Evolutionary conservation across 1,140 invertebrate genomes (phyloP), one percentile per base, ranked within the genome.

Genomic region (Cydia amplana): DNA sequence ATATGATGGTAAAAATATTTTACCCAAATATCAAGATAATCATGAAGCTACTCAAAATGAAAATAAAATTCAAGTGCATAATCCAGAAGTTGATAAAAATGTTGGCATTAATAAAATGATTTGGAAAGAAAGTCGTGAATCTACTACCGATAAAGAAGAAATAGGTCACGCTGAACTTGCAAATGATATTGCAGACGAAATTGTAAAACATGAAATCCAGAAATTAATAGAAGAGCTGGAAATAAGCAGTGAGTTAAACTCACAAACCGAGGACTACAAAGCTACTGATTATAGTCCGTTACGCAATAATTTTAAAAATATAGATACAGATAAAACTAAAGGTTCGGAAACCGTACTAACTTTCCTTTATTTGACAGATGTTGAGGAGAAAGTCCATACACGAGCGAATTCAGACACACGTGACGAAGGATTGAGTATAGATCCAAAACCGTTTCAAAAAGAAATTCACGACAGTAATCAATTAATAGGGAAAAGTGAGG

Each of bases 161-260:
- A 60, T 4, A 7, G 55, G 6, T 20, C 55, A 60, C 10, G 10
- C 7, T 12, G 55, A 60, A 23, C 7, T 10, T 12, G 20, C 18
- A 23, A 60, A 60, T 60, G 20, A 60, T 18, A 20, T 60, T 23
- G 0, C 55, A 60, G 55, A 60, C 20, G 55, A 60, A 23, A 60
- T 60, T 12, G 55, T 60, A 23, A 60, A 60, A 12, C 55, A 23
- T 10, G 55, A 60, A 60, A 60, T 60, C 18, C 55, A 60, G 6
- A 60, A 60, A 60, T 60, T 60, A 12, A 23, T 60, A 23, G 55
- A 60, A 23, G 20, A 60, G 55, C 55, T 60, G n/a, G 55, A 60
- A 60, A 60, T 60, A 60, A 60, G 55, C n/a, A 60, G n/a, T 60
- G 55, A 60, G 55, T 3, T 23, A n/a, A 18, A 51, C 7, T 23